A percentile compares a stretch with the other conserved stretches of the same genome.
phyloP scores from a whole-genome alignment of 2,797 vertebrate genomes.

The Eulemur mongoz region DNA sequence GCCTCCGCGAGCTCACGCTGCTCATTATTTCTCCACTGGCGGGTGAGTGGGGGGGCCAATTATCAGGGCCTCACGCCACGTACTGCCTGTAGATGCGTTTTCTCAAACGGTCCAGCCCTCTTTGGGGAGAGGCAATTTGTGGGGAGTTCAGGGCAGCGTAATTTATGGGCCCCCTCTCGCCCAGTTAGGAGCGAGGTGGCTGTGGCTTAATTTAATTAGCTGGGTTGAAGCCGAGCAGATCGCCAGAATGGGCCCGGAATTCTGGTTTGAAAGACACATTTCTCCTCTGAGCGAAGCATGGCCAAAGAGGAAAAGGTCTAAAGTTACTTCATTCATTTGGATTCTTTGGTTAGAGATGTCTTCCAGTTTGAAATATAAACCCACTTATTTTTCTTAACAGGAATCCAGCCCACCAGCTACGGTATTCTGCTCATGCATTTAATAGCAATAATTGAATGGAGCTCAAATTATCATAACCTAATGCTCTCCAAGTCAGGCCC shows the following conservation, averaged over 20 bases:
- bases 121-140: constrained; percentile 86
- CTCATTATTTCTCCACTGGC: constrained; percentile 82
- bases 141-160: constrained; percentile 75
- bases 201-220: constrained; percentile 78
- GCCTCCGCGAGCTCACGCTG: constrained; percentile 75
- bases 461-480: constrained; percentile 41
- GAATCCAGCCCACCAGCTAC: constrained; percentile 58
- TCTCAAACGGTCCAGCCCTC: constrained; percentile 77
- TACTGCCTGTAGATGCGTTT: constrained; percentile 70
- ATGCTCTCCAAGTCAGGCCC: constrained; percentile 7
- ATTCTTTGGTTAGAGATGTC: constrained; percentile 52
- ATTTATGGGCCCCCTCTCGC: constrained; percentile 73
- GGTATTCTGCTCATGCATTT: constrained; percentile 65
- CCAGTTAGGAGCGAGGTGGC: constrained; percentile 67
- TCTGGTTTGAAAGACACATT: constrained; percentile 51
- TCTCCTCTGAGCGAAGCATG: not conserved
- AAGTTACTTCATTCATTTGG: constrained; percentile 54
- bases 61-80: constrained; percentile 70
- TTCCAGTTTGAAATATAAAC: constrained; percentile 75
- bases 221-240: constrained; percentile 69
- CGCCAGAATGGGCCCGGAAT: constrained; percentile 66
- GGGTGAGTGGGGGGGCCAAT: constrained; percentile 77
- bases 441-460: constrained; percentile 67
- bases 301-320: constrained; percentile 33
- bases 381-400: constrained; percentile 63